A percentile compares a stretch with the other conserved stretches of the same genome.
Evolutionary conservation across 1,140 invertebrate species (phyloP).

Genomic region (Drosophila cardini): DNA sequence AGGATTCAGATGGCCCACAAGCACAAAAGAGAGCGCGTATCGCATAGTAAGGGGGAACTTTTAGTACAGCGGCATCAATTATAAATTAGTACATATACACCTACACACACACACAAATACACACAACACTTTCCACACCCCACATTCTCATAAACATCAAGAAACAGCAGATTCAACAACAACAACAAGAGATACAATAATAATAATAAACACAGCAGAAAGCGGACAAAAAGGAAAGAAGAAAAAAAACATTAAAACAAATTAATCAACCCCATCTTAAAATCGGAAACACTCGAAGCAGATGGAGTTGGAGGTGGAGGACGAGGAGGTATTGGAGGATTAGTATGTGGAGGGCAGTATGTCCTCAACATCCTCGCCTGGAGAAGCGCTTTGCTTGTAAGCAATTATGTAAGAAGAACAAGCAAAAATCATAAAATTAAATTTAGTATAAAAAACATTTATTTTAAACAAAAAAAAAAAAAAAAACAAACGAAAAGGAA

Average conservation of each 20-base stretch:
- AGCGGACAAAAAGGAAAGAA: slow-evolving; percentile 69
- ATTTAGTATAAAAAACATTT: slow-evolving; percentile 75
- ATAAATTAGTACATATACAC: slow-evolving; percentile 68
- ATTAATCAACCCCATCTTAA: slow-evolving; percentile 3
- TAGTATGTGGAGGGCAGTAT: not conserved
- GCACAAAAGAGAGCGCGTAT: slow-evolving; percentile 83
- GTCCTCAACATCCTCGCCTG: slow-evolving; percentile 4
- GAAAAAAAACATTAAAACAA: slow-evolving; percentile 33
- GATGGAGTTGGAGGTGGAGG: no score
- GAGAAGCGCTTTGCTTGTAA: slow-evolving; percentile 34
- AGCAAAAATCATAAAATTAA: slow-evolving; percentile 63
- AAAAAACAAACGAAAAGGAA: slow-evolving; percentile 14
- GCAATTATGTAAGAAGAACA: slow-evolving; percentile 48
- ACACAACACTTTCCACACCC: slow-evolving; percentile 17
- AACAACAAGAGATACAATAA: slow-evolving; percentile 22
- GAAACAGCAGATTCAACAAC: slow-evolving; percentile 32
- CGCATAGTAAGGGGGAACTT: slow-evolving; percentile 70
- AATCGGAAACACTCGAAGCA: not conserved
- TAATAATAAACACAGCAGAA: slow-evolving; percentile 36
- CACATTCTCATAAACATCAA: slow-evolving; percentile 40
- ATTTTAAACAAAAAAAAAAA: slow-evolving; percentile 58
- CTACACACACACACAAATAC: slow-evolving; percentile 36
- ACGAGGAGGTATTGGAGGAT: not conserved
- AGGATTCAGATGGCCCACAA: slow-evolving; percentile 85
- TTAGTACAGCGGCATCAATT: slow-evolving; percentile 73